Base-by-base conservation (phyloP, 2,797 vertebrate species). In the Denticeps clupeoides region DNA sequence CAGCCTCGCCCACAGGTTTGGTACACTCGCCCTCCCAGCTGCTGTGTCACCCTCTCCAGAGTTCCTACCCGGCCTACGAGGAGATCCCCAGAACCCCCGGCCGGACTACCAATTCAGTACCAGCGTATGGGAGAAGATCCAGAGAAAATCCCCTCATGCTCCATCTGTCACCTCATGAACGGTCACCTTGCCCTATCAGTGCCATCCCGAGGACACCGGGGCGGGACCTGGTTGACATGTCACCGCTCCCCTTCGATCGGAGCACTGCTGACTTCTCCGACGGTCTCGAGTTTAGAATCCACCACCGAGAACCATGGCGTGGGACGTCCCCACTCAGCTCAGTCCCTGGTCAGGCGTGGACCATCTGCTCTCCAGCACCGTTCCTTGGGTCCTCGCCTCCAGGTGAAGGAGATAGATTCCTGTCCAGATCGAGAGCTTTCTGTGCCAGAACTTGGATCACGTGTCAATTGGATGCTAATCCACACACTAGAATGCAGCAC, bases 1-100 rank as follows among this genome's bases (percentile, higher is more conserved):
- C 55, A 13, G 2, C 31, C 16, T 49, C 62, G 29, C 42, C 42
- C 6, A 56, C 70, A 0, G 56, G 60, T 12, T 21, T 49, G 12
- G 46, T 52, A 16, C 73, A 25, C 5, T 48, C 13, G 45, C 48
- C 44, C 12, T 58, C 16, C 50, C 74, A 59, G 62, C 69, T 64
- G 51, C 55, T 35, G 70, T 51, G 62, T 3, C 71, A 68, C 5
- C 64, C 65, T 16, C 32, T 73, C 1, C 35, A 68, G 33, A 67
- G 68, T 42, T 83, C 79, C 29, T 77, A 73, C 4, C 29, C 73
- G 0, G 28, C 69, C 0, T 86, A 85, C 41, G 87, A 89, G 51
- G 88, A 91, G 56, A 79, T 82, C 28, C 91, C 91, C 0, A 81
- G 80, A 61, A 95, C 93, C 1, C 91, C 93, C 0, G 91, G 79